phyloP scores from a whole-genome alignment of 2,113 vertebrate genomes.

The Helogale parvula region DNA sequence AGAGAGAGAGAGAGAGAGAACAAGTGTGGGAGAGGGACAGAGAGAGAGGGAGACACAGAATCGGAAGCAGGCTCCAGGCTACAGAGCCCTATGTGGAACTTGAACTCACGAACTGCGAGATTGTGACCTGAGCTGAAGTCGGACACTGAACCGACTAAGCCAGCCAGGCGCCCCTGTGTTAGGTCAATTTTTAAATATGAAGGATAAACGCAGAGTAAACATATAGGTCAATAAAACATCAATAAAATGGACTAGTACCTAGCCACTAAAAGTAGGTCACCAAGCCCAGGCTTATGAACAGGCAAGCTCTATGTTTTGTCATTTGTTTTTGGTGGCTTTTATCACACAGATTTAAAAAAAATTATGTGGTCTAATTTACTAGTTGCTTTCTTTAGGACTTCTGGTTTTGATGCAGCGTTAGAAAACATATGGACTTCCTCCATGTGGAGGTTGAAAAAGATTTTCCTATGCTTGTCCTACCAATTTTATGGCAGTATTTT shows the following conservation, averaged over 20 bases:
- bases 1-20: too few relatives aligned
- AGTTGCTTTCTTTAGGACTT: conserved; percentile 31
- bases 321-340: not conserved
- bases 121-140: too few relatives aligned
- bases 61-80: too few relatives aligned
- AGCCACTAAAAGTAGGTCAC: not conserved
- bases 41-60: too few relatives aligned
- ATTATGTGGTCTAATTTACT: not conserved
- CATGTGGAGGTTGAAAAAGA: not conserved
- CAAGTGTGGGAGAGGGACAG: too few relatives aligned
- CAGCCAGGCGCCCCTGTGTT: not conserved
- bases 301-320: not conserved
- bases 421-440: conserved; percentile 10
- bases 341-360: not conserved
- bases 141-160: too few relatives aligned
- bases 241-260: too few relatives aligned
- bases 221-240: not conserved
- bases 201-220: not conserved
- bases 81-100: too few relatives aligned
- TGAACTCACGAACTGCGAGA: too few relatives aligned
- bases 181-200: conserved; percentile 14
- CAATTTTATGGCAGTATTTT: not conserved
- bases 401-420: not conserved
- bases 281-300: not conserved
- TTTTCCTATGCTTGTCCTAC: conserved; percentile 9